These are phyloP conservation scores for Latrodectus geometricus DNA, from an alignment of 1,140 invertebrate species.

Conservation along the genomic window DNA sequence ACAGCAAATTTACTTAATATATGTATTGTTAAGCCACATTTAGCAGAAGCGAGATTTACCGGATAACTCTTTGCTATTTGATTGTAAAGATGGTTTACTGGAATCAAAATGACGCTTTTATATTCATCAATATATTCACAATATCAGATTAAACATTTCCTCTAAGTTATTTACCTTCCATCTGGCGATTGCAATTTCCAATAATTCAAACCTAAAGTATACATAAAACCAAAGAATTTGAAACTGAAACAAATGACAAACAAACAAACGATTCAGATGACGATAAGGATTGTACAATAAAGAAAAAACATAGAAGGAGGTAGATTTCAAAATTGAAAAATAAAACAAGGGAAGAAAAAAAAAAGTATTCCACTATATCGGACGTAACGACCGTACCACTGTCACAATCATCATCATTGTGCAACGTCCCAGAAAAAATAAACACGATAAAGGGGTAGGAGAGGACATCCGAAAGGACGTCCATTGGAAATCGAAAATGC, in stretches of 20 bases:
- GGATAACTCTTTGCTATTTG: no score
- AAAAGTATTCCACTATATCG: constrained; percentile 21
- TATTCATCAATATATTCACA: background rate
- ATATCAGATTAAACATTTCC: background rate
- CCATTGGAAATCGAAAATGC: constrained; percentile 54
- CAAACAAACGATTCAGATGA: background rate
- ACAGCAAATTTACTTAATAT: no score
- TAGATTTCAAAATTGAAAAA: constrained; percentile 46
- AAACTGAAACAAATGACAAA: background rate
- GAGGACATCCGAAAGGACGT: constrained; percentile 23
- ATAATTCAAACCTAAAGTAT: background rate
- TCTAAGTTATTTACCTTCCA: background rate
- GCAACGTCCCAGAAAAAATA: constrained; percentile 9
- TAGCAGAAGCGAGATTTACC: no score
- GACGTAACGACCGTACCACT: constrained; percentile 49
- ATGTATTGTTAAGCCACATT: no score
- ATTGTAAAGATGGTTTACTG: no score
- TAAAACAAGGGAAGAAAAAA: constrained; percentile 27
- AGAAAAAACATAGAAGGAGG: background rate
- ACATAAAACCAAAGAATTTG: background rate
- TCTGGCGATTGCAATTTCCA: background rate
- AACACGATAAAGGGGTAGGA: background rate
- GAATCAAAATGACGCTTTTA: no score
- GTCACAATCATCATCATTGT: constrained; percentile 58
- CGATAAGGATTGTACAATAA: background rate